Percentiles rank a stretch among this genome's conserved stretches.
Conservation (phyloP, 2,888 invertebrate genomes). For the Amblyteles armatorius region DNA sequence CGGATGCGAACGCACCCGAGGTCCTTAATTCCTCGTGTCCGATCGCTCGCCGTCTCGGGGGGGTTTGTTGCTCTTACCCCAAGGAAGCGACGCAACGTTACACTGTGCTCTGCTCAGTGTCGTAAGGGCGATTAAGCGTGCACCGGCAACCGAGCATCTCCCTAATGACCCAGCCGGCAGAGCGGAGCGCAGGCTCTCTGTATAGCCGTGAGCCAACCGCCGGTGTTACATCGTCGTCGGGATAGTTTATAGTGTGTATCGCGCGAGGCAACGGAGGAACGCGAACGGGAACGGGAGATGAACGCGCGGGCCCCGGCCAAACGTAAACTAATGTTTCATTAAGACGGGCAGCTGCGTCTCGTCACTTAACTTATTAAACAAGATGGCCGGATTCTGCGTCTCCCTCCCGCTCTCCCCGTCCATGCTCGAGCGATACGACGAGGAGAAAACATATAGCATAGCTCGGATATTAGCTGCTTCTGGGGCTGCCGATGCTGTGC, state of each 20-base stretch:
- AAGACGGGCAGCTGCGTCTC: constrained; percentile 83
- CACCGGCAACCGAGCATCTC: constrained; percentile 67
- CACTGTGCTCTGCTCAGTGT: constrained; percentile 63
- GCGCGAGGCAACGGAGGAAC: constrained; percentile 45
- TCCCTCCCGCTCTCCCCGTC: constrained; percentile 40
- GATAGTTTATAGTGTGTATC: constrained; percentile 45
- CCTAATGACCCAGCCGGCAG: constrained; percentile 69
- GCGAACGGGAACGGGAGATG: constrained; percentile 62
- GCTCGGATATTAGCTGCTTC: constrained; percentile 49
- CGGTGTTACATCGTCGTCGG: constrained; percentile 59
- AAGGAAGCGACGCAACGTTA: background rate
- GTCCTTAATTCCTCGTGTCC: constrained; percentile 32
- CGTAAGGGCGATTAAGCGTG: constrained; percentile 67
- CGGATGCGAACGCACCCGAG: constrained; percentile 32
- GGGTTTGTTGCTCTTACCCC: constrained; percentile 56
- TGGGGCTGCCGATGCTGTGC: constrained; percentile 34
- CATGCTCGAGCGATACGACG: constrained; percentile 23
- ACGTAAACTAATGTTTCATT: constrained; percentile 84
- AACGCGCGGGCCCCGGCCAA: constrained; percentile 73
- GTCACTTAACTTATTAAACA: constrained; percentile 84
- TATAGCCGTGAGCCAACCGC: constrained; percentile 42
- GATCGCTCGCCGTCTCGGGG: constrained; percentile 52
- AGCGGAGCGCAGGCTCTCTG: background rate
- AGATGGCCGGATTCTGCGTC: constrained; percentile 76
- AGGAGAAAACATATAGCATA: constrained; percentile 56